These are phyloP conservation scores for Scelioninae gen. 1 DNA, from an alignment of 2,888 invertebrate species.

Conservation along the genomic window DNA sequence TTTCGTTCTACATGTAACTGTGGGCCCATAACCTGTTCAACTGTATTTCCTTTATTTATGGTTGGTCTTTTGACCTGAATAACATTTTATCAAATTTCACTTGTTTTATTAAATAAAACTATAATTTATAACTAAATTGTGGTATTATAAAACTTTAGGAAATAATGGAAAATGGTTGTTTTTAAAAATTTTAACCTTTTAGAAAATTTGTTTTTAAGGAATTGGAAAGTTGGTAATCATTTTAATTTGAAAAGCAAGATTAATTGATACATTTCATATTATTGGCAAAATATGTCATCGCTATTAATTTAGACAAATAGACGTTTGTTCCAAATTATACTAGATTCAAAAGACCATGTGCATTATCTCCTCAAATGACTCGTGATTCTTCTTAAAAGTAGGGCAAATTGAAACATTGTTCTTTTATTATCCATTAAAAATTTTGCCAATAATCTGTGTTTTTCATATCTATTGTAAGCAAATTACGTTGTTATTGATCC, in stretches of 20 bases:
- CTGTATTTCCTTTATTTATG: not conserved
- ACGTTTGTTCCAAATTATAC: too few relatives aligned
- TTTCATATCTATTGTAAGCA: not conserved
- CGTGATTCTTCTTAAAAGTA: not conserved
- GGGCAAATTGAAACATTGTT: not conserved
- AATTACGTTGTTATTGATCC: slow-evolving; percentile 18
- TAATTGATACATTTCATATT: too few relatives aligned
- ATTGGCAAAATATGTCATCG: too few relatives aligned
- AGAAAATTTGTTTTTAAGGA: not conserved
- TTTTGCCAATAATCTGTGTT: not conserved
- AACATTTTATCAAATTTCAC: too few relatives aligned
- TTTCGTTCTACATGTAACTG: too few relatives aligned
- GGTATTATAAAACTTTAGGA: too few relatives aligned
- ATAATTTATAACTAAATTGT: too few relatives aligned
- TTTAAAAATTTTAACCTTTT: too few relatives aligned
- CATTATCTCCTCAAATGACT: not conserved
- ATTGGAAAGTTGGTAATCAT: not conserved
- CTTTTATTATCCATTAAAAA: not conserved
- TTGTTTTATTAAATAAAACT: too few relatives aligned
- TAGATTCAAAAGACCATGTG: not conserved
- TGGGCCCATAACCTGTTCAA: not conserved
- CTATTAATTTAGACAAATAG: too few relatives aligned
- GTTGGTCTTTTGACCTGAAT: not conserved
- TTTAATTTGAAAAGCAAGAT: not conserved
- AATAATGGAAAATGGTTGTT: too few relatives aligned